Conservation (phyloP, 2,888 invertebrate species). For the Eueremaeus valkanovi region DNA sequence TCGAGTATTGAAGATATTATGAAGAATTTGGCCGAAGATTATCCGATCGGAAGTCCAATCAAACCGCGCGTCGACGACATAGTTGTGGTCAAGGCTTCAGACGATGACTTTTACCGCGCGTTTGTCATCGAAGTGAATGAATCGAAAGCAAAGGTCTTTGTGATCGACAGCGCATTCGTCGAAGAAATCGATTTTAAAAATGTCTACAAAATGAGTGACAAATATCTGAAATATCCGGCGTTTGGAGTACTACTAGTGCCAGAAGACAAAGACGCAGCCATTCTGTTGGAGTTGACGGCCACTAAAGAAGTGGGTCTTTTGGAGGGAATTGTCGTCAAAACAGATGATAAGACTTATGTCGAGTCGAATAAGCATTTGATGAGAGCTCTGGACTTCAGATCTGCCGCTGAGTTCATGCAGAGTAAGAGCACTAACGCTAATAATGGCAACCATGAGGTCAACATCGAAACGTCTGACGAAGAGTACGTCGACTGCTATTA, state of each 20-base stretch:
- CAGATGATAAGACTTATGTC: background rate
- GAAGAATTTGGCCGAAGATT: background rate
- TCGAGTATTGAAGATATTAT: background rate
- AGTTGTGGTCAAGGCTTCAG: background rate
- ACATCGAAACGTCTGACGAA: background rate
- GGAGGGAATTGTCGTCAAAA: background rate
- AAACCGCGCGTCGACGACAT: background rate
- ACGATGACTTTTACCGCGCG: background rate
- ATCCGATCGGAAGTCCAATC: background rate
- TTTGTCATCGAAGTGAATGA: background rate
- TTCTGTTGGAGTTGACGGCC: background rate
- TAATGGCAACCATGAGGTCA: background rate
- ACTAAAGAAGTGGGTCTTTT: background rate
- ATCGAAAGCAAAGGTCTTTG: background rate
- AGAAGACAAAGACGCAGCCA: background rate
- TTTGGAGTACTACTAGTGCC: background rate
- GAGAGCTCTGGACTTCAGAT: background rate
- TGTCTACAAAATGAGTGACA: background rate
- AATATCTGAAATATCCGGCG: background rate
- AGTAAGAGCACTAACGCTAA: no score
- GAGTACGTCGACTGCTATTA: no score
- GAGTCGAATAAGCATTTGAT: background rate
- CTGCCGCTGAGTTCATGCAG: background rate
- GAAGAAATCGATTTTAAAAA: background rate
- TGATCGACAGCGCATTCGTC: background rate